Percentiles rank a stretch among this genome's conserved stretches.
These are phyloP conservation scores for Aphidius colemani DNA, from an alignment of 2,888 invertebrate genomes.

Conservation along the genomic window DNA sequence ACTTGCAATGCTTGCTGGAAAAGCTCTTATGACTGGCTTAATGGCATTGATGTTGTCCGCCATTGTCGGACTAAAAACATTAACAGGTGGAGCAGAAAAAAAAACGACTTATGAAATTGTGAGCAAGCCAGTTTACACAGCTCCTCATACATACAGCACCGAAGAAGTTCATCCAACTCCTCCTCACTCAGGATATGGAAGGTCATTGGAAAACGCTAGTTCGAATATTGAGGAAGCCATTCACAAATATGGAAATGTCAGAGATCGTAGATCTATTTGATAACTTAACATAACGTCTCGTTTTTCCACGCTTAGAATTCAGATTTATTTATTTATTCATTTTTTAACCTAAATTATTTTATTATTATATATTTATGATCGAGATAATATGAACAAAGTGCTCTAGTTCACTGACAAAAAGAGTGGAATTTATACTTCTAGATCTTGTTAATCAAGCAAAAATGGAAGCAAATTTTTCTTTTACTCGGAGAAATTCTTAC, in stretches of 20 bases:
- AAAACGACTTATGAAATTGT: constrained; percentile 83
- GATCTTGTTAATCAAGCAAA: no score
- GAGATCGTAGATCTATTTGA: constrained; percentile 50
- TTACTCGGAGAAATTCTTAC: no score
- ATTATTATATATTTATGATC: no score
- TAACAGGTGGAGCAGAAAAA: constrained; percentile 69
- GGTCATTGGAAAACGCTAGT: constrained; percentile 61
- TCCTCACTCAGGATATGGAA: constrained; percentile 64
- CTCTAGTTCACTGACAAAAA: no score
- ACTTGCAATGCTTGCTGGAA: constrained; percentile 78
- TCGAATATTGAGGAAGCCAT: constrained; percentile 54
- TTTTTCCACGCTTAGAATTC: no score
- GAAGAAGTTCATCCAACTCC: constrained; percentile 70
- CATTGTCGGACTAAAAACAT: constrained; percentile 75
- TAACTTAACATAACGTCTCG: constrained; percentile 1
- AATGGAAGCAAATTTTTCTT: no score
- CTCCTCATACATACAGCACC: constrained; percentile 69
- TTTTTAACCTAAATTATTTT: neutral
- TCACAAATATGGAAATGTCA: constrained; percentile 55
- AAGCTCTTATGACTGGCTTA: constrained; percentile 80
- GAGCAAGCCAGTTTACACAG: constrained; percentile 78
- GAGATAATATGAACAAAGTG: no score
- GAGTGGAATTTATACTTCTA: no score
- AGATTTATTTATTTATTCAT: constrained; percentile 7
- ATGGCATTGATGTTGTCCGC: constrained; percentile 80